Conservation (phyloP, 2,113 vertebrate species). For the Mastomys natalensis region DNA sequence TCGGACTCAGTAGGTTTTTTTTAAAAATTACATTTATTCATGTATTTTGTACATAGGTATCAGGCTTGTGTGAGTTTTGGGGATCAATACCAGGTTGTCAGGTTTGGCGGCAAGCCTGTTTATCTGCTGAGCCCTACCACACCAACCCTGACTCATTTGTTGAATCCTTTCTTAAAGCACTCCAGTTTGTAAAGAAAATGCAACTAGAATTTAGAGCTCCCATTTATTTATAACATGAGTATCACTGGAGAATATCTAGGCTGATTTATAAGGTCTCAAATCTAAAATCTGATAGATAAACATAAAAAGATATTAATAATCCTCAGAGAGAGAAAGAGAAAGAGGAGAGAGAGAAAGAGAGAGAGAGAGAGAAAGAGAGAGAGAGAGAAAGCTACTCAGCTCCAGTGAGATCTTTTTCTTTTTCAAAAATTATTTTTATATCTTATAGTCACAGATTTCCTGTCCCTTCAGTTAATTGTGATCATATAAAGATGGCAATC, state of each 20-base stretch:
- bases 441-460: conserved; percentile 5
- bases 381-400: conserved; percentile 12
- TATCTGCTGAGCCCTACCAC: no score
- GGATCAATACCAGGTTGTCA: background rate
- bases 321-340: background rate
- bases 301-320: background rate
- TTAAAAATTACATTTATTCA: background rate
- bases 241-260: background rate
- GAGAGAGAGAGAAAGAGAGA: background rate
- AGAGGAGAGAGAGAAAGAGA: background rate
- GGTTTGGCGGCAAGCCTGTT: background rate
- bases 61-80: background rate
- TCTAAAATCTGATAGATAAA: background rate
- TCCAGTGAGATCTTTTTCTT: background rate
- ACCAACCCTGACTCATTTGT: background rate
- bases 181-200: conserved; percentile 40
- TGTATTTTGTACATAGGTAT: background rate
- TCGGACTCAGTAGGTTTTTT: background rate
- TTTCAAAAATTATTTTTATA: conserved; percentile 46
- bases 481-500: background rate
- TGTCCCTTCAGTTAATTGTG: conserved; percentile 27
- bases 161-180: conserved; percentile 11
- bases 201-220: background rate
- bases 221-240: background rate
- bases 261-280: conserved; percentile 48